Evolutionary conservation across 1,140 invertebrate genomes (phyloP), one percentile per base, ranked within the genome.

Genomic region (Agrilus planipennis): DNA sequence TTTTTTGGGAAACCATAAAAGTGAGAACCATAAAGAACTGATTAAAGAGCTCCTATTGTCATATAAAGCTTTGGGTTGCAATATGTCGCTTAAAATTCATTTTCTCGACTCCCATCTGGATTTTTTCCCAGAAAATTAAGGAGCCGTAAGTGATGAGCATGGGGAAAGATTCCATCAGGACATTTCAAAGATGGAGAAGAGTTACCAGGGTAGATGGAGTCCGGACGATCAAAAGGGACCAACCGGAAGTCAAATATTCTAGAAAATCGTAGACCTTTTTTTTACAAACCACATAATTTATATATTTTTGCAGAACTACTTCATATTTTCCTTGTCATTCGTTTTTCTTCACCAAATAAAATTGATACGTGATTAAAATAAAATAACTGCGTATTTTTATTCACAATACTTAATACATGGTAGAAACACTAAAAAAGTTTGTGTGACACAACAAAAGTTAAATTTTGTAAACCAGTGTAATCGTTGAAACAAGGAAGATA

Each of bases 101-200:
- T 60, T 53, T 49, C 41, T 61, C n/a, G 34, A 53, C 25, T 54
- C 38, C 17, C 39, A 55, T 31, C 25, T 59, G 10, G 53, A 57
- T 22, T 45, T 47, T 21, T 57, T 58, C 42, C 49, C 46, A 16
- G 37, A 50, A 40, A 58, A 62, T 41, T 35, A 45, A 2, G 50
- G 51, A 34, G 45, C 17, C 21, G 39, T 51, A 3, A 57, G 47
- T 39, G 46, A 55, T 36, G 52, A 58, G 38, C 46, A 58, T 35
- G 51, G 49, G 19, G 52, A 59, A 50, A 35, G 47, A 15, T 59
- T 58, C 34, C 47, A 58, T 23, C 52, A 56, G 34, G 53, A 59
- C 35, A 47, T 60, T n/a, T 39, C 44, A 35, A 35, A 30, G 9
- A 55, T 60, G 37, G 53, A 55, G 45, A 47, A 40, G 27, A 12